A percentile compares a stretch with the other conserved stretches of the same genome.
Evolutionary conservation across 30 jellyfish, hydroid and myxozoan species (phyloP).

Genomic region (Mastigias papua): DNA sequence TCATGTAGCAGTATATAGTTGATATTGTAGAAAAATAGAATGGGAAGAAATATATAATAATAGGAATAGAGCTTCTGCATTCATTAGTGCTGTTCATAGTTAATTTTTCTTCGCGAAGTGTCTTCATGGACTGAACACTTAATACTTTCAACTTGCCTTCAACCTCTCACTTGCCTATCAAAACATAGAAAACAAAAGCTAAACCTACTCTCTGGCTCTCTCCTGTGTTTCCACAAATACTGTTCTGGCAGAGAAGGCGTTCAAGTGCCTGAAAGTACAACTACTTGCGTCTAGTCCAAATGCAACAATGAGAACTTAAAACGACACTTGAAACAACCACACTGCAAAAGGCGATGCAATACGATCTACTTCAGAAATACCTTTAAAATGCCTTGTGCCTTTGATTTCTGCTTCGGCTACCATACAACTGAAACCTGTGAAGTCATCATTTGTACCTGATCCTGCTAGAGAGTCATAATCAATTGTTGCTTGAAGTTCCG

Average conservation of each 20-base stretch:
- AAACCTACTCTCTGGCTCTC: neutral
- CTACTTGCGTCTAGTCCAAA: neutral
- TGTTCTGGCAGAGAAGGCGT: neutral
- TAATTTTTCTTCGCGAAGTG: too few relatives aligned
- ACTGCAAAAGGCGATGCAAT: neutral
- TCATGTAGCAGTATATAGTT: too few relatives aligned
- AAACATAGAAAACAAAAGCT: neutral
- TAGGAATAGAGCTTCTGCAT: too few relatives aligned
- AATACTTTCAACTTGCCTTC: neutral
- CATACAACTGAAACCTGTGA: slow-evolving; percentile 93
- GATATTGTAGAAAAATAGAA: too few relatives aligned
- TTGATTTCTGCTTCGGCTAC: slow-evolving; percentile 98
- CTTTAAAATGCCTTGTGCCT: slow-evolving; percentile 76
- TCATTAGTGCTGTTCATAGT: too few relatives aligned
- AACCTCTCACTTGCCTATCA: neutral
- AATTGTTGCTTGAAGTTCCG: slow-evolving; percentile 17
- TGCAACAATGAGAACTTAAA: neutral
- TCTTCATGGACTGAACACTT: neutral
- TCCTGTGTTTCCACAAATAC: neutral
- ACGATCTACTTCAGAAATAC: neutral
- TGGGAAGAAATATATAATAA: too few relatives aligned
- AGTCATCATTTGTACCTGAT: slow-evolving; percentile 42
- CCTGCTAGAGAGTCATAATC: slow-evolving; percentile 55
- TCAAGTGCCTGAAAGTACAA: slow-evolving; percentile 1
- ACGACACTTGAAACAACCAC: neutral